These are phyloP conservation scores for Cavia aperea DNA, from an alignment of 2,113 vertebrate genomes.

Conservation along the genomic window DNA sequence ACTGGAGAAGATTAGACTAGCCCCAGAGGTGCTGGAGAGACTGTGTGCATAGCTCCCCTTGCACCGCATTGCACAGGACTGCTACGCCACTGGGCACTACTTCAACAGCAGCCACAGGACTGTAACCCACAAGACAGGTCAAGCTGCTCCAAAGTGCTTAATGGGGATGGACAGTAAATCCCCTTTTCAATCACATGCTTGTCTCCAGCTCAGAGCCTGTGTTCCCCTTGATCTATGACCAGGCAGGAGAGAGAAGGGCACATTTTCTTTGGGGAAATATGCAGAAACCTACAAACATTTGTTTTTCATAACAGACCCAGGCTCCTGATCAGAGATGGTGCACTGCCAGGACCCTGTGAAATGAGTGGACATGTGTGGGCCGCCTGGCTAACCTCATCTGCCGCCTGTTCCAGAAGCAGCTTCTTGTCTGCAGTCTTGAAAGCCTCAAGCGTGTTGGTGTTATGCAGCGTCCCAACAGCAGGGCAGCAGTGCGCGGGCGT, in stretches of 20 bases:
- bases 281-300: not conserved
- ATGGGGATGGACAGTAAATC: not conserved
- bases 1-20: not conserved
- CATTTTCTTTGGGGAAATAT: not conserved
- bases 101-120: not conserved
- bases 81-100: not conserved
- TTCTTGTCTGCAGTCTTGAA: constrained; percentile 96
- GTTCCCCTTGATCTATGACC: not conserved
- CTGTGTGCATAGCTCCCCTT: not conserved
- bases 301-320: not conserved
- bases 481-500: constrained; percentile 90
- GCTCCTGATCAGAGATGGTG: not conserved
- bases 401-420: constrained; percentile 87
- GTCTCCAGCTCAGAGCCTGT: not conserved
- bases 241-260: not conserved
- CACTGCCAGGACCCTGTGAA: not conserved
- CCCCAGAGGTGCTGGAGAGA: not conserved
- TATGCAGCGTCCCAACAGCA: constrained; percentile 85
- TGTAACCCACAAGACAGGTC: not conserved
- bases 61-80: not conserved
- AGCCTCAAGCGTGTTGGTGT: constrained; percentile 95
- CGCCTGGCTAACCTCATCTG: constrained; percentile 81
- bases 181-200: not conserved
- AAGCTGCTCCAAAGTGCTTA: not conserved
- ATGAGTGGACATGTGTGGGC: not conserved